Conservation (phyloP, 2,113 vertebrate genomes). For the Brachypodius melanocephalos region DNA sequence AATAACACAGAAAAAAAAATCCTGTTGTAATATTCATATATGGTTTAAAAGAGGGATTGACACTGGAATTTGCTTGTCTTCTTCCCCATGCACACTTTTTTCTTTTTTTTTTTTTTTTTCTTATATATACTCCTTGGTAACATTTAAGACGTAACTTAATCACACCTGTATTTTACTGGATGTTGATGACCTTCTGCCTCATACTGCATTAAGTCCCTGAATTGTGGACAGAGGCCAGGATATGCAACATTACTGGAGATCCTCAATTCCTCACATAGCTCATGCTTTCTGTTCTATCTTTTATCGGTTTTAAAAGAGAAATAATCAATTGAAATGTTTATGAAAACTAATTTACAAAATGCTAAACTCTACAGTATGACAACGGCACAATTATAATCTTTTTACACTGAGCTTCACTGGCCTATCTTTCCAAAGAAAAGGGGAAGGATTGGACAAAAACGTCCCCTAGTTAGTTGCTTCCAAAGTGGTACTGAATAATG, state of each 20-base stretch:
- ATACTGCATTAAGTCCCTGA: background rate
- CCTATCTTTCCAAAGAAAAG: background rate
- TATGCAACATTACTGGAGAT: background rate
- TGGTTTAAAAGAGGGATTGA: background rate
- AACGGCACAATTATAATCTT: background rate
- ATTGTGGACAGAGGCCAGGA: background rate
- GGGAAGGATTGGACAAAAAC: background rate
- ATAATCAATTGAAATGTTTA: background rate
- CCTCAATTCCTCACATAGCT: background rate
- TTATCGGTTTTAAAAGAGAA: background rate
- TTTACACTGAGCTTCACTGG: background rate
- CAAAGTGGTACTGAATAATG: background rate
- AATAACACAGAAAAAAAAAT: background rate
- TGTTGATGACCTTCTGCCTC: background rate
- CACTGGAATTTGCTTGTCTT: background rate
- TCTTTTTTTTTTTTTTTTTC: background rate
- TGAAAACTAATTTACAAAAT: background rate
- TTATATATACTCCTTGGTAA: background rate
- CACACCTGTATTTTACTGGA: background rate
- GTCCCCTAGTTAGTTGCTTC: background rate
- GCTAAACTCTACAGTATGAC: background rate
- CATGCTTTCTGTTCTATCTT: background rate
- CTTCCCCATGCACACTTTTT: background rate
- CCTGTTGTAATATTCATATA: background rate
- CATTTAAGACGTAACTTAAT: background rate